Base-by-base conservation (phyloP, 2,113 vertebrate genomes). In the Varanus salvator region DNA sequence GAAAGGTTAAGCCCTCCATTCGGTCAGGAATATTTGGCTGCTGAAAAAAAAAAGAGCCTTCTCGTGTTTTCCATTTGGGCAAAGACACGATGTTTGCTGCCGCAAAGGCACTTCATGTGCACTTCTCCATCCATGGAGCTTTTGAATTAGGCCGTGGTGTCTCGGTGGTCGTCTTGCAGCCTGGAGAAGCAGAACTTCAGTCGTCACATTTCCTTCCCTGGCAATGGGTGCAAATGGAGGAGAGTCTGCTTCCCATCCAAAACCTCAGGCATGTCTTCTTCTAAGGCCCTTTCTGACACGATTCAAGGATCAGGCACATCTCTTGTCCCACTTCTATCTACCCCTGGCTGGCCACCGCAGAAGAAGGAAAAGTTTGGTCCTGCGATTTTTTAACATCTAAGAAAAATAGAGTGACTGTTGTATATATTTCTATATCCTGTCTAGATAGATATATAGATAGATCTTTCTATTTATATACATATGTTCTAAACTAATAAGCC, bases 301-400 rank as follows among this genome's bases (percentile, higher is more conserved):
- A 88, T 92, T 50, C 78, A 84, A 91, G 66, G 92, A 91, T 90
- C 74, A 94, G 91, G 95, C 87, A 69, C 95, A 50, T 91, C 90
- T 92, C 82, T 91, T 92, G 93, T 57, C 64, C 54, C 11, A 14
- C 4, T 60, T 85, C 81, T 90, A 91, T 84, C 91, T 89, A 17
- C 66, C 93, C 84, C 93, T 90, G 86, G 87, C 34, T 54, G 92
- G 92, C 92, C 34, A n/a, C 94, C 31, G 64, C 54, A 69, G 82
- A 50, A 44, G 72, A 69, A 52, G 52, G n/a, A 78, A 71, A 95
- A 96, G 92, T 97, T 97, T 97, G 97, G 97, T 97, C 97, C 97
- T 95, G 93, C 93, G 95, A 94, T 94, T 94, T 95, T 60, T 54
- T 69, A 44, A 96, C 93, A 96, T 84, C 94, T 44, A 44, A 44